These are phyloP conservation scores for Megathymus violae DNA, from an alignment of 1,140 invertebrate species.

Conservation along the genomic window DNA sequence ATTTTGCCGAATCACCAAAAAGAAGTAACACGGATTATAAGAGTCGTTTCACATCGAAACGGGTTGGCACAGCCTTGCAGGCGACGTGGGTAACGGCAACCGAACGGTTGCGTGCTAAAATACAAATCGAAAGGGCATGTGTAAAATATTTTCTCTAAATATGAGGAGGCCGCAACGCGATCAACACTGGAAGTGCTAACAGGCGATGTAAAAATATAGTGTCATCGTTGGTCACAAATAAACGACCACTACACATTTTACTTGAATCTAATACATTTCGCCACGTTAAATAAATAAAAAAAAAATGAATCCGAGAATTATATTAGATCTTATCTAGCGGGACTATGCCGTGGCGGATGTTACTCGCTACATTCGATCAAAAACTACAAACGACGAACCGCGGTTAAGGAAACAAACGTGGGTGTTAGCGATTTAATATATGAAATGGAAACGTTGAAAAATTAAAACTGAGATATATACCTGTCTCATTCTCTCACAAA, in stretches of 20 bases:
- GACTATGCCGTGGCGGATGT: conserved; percentile 52
- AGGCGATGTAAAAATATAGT: conserved; percentile 16
- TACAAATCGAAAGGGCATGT: conserved; percentile 36
- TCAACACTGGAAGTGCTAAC: conserved; percentile 35
- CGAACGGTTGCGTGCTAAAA: conserved; percentile 18
- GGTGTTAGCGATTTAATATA: conserved; percentile 48
- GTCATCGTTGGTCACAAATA: background rate
- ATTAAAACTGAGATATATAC: background rate
- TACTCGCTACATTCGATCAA: conserved; percentile 38
- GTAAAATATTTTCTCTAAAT: conserved; percentile 27
- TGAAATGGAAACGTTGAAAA: conserved; percentile 35
- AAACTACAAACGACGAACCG: conserved; percentile 41
- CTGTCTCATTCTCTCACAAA: background rate
- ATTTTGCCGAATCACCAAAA: conserved; percentile 71
- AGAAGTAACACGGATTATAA: too few species aligned
- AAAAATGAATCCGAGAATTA: conserved; percentile 28
- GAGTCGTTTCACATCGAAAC: conserved; percentile 23
- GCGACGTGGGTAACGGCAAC: conserved; percentile 8
- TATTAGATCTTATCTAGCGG: conserved; percentile 49
- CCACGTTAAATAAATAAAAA: conserved; percentile 29
- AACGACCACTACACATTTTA: conserved; percentile 27
- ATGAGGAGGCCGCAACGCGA: conserved; percentile 30
- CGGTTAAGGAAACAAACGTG: conserved; percentile 51
- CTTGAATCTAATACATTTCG: conserved; percentile 24
- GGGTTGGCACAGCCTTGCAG: conserved; percentile 45